Percentiles rank a stretch among this genome's conserved stretches.
These are phyloP conservation scores for Caranx ignobilis DNA, from an alignment of 2,113 vertebrate species.

Conservation along the genomic window DNA sequence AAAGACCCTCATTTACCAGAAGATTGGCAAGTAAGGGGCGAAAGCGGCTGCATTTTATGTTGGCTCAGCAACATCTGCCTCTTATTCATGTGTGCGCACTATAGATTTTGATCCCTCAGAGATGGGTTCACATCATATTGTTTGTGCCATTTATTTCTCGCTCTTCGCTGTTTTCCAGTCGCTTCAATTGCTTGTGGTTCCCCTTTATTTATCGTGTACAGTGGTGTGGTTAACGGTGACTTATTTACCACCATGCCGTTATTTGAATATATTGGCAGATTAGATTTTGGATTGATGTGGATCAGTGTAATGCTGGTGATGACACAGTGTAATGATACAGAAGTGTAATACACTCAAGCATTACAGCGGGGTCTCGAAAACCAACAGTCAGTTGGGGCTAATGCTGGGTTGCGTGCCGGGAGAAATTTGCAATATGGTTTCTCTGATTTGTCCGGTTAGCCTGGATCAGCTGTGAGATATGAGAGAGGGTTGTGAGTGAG, in stretches of 20 bases:
- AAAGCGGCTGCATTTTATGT: slow-evolving; percentile 50
- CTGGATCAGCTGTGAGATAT: slow-evolving; percentile 59
- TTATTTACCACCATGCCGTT: slow-evolving; percentile 41
- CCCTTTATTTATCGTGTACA: not conserved
- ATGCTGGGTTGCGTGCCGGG: slow-evolving; percentile 25
- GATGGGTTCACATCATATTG: slow-evolving; percentile 32
- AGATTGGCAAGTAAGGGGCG: slow-evolving; percentile 56
- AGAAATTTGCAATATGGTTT: slow-evolving; percentile 61
- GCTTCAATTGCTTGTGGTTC: not conserved
- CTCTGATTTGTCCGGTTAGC: slow-evolving; percentile 74
- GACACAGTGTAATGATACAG: slow-evolving; percentile 24
- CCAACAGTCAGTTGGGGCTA: slow-evolving; percentile 21
- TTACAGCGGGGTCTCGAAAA: slow-evolving; percentile 14
- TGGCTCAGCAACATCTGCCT: slow-evolving; percentile 20
- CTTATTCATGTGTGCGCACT: slow-evolving; percentile 15
- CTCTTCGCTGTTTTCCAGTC: not conserved
- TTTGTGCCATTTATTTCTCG: slow-evolving; percentile 16
- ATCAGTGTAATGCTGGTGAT: slow-evolving; percentile 44
- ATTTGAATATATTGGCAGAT: slow-evolving; percentile 54
- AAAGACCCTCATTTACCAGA: slow-evolving; percentile 65
- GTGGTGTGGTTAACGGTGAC: not conserved
- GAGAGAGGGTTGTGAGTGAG: slow-evolving; percentile 26
- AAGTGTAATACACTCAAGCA: not conserved
- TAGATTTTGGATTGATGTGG: slow-evolving; percentile 28
- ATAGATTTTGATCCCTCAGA: slow-evolving; percentile 48